These are phyloP conservation scores for Steromphala cineraria DNA, from an alignment of 2,888 invertebrate species.

Conservation along the genomic window DNA sequence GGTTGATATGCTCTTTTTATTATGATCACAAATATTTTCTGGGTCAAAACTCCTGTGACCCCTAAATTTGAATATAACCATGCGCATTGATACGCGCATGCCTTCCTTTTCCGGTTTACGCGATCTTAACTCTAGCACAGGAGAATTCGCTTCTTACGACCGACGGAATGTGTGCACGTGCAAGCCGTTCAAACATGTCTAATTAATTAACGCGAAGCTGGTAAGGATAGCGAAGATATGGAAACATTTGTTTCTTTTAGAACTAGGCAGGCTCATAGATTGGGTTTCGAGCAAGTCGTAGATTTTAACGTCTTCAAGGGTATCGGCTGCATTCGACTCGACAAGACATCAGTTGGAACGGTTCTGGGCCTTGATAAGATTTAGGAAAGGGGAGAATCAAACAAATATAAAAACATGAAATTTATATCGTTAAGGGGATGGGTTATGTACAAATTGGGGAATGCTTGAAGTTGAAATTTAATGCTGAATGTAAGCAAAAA, in stretches of 20 bases:
- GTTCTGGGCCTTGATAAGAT: background rate
- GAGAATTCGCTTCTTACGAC: too few relatives aligned
- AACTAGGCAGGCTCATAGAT: conserved; percentile 9
- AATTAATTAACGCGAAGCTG: background rate
- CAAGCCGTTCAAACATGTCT: background rate
- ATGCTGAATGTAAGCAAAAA: too few relatives aligned
- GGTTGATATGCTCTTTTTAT: too few relatives aligned
- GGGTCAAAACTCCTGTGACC: too few relatives aligned
- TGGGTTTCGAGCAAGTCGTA: background rate
- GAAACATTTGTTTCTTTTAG: conserved; percentile 18
- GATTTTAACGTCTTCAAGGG: background rate
- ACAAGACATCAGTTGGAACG: background rate
- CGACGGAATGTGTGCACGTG: background rate
- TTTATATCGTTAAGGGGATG: background rate
- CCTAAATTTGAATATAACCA: too few relatives aligned
- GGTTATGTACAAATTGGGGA: too few relatives aligned
- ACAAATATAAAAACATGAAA: conserved; percentile 1
- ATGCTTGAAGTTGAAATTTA: too few relatives aligned
- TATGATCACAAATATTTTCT: too few relatives aligned
- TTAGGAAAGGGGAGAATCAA: background rate
- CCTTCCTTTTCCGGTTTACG: too few relatives aligned
- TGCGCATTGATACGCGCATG: too few relatives aligned
- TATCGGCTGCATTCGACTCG: background rate
- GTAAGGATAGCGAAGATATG: background rate
- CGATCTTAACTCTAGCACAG: too few relatives aligned